Evolutionary conservation across 2,888 invertebrate genomes (phyloP), one percentile per base, ranked within the genome.

Genomic region (Agonum fuliginosum): DNA sequence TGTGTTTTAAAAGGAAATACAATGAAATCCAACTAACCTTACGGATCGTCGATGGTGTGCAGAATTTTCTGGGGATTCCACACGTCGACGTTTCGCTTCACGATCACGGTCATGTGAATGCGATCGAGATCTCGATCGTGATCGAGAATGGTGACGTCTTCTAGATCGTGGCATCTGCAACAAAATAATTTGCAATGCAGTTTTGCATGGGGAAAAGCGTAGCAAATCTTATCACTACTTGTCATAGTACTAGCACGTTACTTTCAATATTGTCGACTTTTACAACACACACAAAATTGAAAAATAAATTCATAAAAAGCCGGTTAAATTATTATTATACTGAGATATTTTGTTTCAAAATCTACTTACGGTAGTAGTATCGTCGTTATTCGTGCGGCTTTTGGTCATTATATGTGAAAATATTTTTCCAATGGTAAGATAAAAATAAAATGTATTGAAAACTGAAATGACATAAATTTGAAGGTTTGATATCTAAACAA

Each of bases 151-250:
- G 86, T 94, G 93, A 88, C 94, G 93, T 89, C 95, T 93, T 83
- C 94, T 91, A 81, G 93, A 93, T 83, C 94, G 92, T 84, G 95
- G 95, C 95, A 95, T 95, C 95, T 95, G 58, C 27, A 89, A 79
- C 80, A 74, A 79, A 71, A 79, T 58, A 34, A 37, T n/a, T 62
- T 51, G 51, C 10, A 10, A 37, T 37, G 8, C 12, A 43, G 27
- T 8, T 17, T 51, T 58, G 34, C 22, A 37, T 43, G 5, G 34
- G 34, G 27, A 41, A 70, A 70, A 41, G 10, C 43, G 12, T 46
- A 43, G 43, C 27, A 43, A 70, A 43, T 70, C 24, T 1, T 43
- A 74, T 78, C 72, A 75, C 73, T 24, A 54, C 22, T 54, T 54
- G 54, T 54, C 54, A 54, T 19, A 8, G 12, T 22, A 19, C 54